These are phyloP conservation scores for Drosophila aff. DNA, from an alignment of 1,140 invertebrate genomes.

Conservation along the genomic window DNA sequence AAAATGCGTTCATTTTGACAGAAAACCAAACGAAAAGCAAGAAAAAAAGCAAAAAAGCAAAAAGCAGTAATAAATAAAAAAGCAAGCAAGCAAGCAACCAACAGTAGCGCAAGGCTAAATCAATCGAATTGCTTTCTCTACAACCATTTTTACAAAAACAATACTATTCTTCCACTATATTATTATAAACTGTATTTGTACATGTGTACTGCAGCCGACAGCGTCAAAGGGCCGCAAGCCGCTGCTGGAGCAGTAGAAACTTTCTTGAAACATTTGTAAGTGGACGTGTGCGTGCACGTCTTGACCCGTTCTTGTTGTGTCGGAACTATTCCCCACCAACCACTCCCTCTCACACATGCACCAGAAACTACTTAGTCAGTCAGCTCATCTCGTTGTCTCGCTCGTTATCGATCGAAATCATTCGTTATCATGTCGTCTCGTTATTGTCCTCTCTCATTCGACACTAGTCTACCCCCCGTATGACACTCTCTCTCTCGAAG, in stretches of 20 bases:
- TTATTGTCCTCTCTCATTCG: slow-evolving; percentile 23
- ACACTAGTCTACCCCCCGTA: slow-evolving; percentile 27
- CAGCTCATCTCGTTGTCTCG: slow-evolving; percentile 48
- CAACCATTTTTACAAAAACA: slow-evolving; percentile 69
- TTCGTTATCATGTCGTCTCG: slow-evolving; percentile 38
- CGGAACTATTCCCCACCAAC: slow-evolving; percentile 22
- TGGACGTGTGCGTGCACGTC: slow-evolving; percentile 52
- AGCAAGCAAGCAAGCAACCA: slow-evolving; percentile 25
- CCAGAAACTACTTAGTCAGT: slow-evolving; percentile 21
- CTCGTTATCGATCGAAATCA: slow-evolving; percentile 33
- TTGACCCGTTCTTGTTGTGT: slow-evolving; percentile 51
- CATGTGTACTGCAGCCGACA: slow-evolving; percentile 81
- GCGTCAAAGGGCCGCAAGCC: slow-evolving; percentile 79
- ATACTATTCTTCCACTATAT: slow-evolving; percentile 82
- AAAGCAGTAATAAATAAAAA: slow-evolving; percentile 30
- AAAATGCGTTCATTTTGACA: slow-evolving; percentile 79
- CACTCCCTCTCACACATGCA: slow-evolving; percentile 19
- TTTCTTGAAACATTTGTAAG: slow-evolving; percentile 85
- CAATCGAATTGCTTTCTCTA: slow-evolving; percentile 80
- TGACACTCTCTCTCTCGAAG: slow-evolving; percentile 20
- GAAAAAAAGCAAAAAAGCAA: slow-evolving; percentile 26
- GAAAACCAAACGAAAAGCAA: slow-evolving; percentile 50
- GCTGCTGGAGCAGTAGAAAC: slow-evolving; percentile 84
- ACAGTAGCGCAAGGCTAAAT: slow-evolving; percentile 45
- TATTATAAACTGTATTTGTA: slow-evolving; percentile 77